Evolutionary conservation across 2,888 invertebrate species (phyloP), one percentile per base, ranked within the genome.

Genomic region (Nezara viridula): DNA sequence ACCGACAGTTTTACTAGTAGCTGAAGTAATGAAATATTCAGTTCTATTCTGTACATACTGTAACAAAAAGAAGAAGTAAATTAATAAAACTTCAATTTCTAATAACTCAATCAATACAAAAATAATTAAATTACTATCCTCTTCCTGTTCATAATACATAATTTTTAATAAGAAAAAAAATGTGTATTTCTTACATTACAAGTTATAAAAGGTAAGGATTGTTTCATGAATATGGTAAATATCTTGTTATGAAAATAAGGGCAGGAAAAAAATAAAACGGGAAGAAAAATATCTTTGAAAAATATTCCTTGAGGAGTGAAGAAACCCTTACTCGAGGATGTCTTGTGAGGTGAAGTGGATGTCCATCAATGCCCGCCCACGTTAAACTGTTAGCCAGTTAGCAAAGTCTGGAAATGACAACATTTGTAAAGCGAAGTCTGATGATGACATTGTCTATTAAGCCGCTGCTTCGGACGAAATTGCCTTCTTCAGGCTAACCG

Each of bases 401-500:
- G 10, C 6, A 40, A n/a, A 81, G 81, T 14, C 81, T 81, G 81
- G n/a, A n/a, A 47, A 37, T 81, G 81, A 77, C 77, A 77, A 40
- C 37, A 40, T 21, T 40, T 40, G 77, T 21, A 40, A 40, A 60
- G 60, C 27, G 21, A 5, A 9, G 21, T 10, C 37, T 37, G 37
- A 21, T 37, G 77, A 77, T 77, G 77, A 47, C 81, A 81, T 47
- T 12, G 44, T n/a, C n/a, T 81, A 44, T 47, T 14, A 81, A 81
- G 81, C 44, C 77, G 32, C 77, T 40, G 6, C 10, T 73, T 37
- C 73, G 16, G 19, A 16, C n/a, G 81, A 81, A 44, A 81, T 81
- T 81, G 81, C 81, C 81, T 81, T n/a, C 81, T 81, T n/a, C 81
- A 14, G n/a, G n/a, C 44, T 81, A 81, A 81, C 14, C 44, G 81